phyloP scores from a whole-genome alignment of 2,797 vertebrate species.

The Paedocypris micromegethes region DNA sequence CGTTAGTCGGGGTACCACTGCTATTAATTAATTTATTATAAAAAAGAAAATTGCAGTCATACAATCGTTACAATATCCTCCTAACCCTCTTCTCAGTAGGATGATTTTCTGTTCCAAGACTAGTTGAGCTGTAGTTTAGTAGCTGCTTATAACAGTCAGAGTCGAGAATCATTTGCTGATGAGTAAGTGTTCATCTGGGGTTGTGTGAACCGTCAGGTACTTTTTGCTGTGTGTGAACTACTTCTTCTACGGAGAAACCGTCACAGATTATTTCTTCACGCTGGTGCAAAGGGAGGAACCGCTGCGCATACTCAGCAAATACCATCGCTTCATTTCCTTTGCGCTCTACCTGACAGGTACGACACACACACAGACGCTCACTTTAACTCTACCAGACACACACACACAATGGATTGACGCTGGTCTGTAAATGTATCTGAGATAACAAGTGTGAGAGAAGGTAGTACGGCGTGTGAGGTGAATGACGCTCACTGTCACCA shows the following conservation, averaged over 20 bases:
- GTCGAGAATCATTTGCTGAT: neutral
- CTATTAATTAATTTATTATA: no score
- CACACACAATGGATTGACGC: neutral
- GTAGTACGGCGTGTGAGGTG: no score
- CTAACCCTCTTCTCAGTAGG: no score
- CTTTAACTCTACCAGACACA: neutral
- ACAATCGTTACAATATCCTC: no score
- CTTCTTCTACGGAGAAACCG: constrained; percentile 97
- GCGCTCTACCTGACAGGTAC: constrained; percentile 90
- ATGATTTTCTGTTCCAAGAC: no score
- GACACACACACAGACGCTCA: neutral
- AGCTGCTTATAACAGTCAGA: neutral
- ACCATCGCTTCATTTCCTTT: constrained; percentile 97
- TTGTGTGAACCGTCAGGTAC: constrained; percentile 71
- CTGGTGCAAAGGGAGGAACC: constrained; percentile 96
- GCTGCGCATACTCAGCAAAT: constrained; percentile 94
- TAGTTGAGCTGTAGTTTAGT: neutral
- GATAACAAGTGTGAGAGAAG: no score
- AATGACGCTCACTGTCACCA: no score
- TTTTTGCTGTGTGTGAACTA: constrained; percentile 97
- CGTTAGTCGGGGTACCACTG: no score
- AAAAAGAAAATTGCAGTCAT: no score
- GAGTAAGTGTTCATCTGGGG: constrained; percentile 1
- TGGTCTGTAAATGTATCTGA: no score
- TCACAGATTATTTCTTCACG: constrained; percentile 95